A percentile compares a stretch with the other conserved stretches of the same genome.
Evolutionary conservation across 2,113 vertebrate genomes (phyloP).

Genomic region (Nymphicus hollandicus): DNA sequence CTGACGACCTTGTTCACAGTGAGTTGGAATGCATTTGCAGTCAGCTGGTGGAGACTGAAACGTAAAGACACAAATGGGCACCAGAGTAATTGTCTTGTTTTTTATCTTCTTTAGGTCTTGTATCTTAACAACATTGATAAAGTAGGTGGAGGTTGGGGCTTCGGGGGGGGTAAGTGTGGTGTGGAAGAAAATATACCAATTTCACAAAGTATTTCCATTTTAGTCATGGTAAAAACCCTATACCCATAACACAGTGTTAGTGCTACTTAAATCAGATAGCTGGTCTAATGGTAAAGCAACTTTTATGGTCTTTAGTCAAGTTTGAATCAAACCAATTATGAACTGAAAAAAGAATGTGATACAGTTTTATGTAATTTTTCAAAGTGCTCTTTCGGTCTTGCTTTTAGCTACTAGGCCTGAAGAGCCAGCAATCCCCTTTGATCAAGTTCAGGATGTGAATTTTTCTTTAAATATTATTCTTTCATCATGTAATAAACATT

Average conservation of each 20-base stretch:
- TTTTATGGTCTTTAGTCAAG: not conserved
- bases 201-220: slow-evolving; percentile 38
- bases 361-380: not conserved
- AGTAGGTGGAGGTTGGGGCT: slow-evolving; percentile 21
- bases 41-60: slow-evolving; percentile 13
- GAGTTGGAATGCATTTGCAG: not conserved
- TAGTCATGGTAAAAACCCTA: not conserved
- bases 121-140: slow-evolving; percentile 43
- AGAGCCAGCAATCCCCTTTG: slow-evolving; percentile 34
- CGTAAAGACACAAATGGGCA: not conserved
- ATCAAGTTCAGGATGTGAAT: slow-evolving; percentile 17
- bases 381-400: slow-evolving; percentile 40
- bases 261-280: not conserved
- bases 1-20: not conserved
- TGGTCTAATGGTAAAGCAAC: not conserved
- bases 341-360: not conserved
- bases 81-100: not conserved
- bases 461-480: slow-evolving; percentile 38
- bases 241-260: not conserved
- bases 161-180: slow-evolving; percentile 4
- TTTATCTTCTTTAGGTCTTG: slow-evolving; percentile 41
- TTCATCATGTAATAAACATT: slow-evolving; percentile 60
- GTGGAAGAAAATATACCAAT: slow-evolving; percentile 29
- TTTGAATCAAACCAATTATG: not conserved
- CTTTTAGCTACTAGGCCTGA: slow-evolving; percentile 35